phyloP scores from a whole-genome alignment of 2,888 invertebrate genomes.

The Oligia latruncula region DNA sequence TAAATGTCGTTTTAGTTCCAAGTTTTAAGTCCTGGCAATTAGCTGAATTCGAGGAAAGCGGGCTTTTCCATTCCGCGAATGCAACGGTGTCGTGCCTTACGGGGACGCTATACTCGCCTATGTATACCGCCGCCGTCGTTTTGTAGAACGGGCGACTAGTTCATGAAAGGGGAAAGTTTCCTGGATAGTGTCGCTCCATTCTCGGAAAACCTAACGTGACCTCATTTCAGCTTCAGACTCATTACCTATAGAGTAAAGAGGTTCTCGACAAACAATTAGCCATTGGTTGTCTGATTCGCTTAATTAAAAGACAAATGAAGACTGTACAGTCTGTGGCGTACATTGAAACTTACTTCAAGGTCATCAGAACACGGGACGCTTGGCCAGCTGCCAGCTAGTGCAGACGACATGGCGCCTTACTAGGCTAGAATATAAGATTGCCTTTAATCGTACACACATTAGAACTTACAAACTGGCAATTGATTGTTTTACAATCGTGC shows the following conservation, averaged over 20 bases:
- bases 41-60: slow-evolving; percentile 58
- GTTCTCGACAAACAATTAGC: slow-evolving; percentile 4
- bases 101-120: slow-evolving; percentile 10
- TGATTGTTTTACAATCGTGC: slow-evolving; percentile 20
- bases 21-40: slow-evolving; percentile 62
- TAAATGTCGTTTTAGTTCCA: slow-evolving; percentile 58
- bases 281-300: slow-evolving; percentile 29
- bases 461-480: slow-evolving; percentile 19
- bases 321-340: slow-evolving; percentile 41
- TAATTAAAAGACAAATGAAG: slow-evolving; percentile 44
- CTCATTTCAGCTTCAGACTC: background rate
- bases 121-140: background rate
- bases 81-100: slow-evolving; percentile 36
- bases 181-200: slow-evolving; percentile 16
- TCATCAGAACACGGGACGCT: slow-evolving; percentile 63
- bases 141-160: slow-evolving; percentile 8
- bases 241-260: background rate
- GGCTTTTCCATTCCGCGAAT: slow-evolving; percentile 58
- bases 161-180: slow-evolving; percentile 37
- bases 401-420: slow-evolving; percentile 79
- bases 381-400: slow-evolving; percentile 75
- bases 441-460: slow-evolving; percentile 47
- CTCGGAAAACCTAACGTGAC: slow-evolving; percentile 15
- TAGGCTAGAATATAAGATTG: slow-evolving; percentile 61
- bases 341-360: slow-evolving; percentile 69